phyloP scores from a whole-genome alignment of 2,113 vertebrate genomes.

The Theropithecus gelada region DNA sequence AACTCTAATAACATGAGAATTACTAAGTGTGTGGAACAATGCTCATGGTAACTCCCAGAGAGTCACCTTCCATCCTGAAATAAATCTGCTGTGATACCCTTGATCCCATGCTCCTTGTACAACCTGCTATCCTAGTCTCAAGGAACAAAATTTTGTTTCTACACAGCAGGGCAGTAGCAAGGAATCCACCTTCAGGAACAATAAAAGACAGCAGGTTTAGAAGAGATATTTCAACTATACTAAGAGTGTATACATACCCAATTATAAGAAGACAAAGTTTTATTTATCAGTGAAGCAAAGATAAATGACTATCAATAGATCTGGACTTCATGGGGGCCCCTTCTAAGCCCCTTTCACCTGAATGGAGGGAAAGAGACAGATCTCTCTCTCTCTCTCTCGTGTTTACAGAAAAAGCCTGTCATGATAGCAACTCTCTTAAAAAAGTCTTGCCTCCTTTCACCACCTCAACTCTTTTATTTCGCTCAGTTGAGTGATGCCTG shows the following conservation, averaged over 20 bases:
- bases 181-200: constrained; percentile 42
- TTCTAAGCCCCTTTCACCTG: background rate
- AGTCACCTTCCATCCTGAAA: constrained; percentile 53
- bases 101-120: constrained; percentile 60
- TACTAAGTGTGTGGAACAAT: constrained; percentile 56
- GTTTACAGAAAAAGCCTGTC: background rate
- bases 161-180: constrained; percentile 55
- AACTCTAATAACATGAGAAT: constrained; percentile 43
- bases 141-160: constrained; percentile 58
- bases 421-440: background rate
- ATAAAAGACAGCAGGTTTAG: constrained; percentile 53
- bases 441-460: background rate
- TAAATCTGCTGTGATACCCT: constrained; percentile 74
- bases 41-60: constrained; percentile 73
- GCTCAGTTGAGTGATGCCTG: background rate
- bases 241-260: background rate
- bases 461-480: background rate
- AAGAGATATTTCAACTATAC: constrained; percentile 43
- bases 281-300: background rate
- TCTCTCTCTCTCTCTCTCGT: background rate
- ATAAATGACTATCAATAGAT: background rate
- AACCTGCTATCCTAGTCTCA: constrained; percentile 46
- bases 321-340: background rate
- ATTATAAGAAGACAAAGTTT: background rate
- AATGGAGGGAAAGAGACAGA: background rate